phyloP scores from a whole-genome alignment of 1,140 invertebrate species.

The Mylabris phalerata region DNA sequence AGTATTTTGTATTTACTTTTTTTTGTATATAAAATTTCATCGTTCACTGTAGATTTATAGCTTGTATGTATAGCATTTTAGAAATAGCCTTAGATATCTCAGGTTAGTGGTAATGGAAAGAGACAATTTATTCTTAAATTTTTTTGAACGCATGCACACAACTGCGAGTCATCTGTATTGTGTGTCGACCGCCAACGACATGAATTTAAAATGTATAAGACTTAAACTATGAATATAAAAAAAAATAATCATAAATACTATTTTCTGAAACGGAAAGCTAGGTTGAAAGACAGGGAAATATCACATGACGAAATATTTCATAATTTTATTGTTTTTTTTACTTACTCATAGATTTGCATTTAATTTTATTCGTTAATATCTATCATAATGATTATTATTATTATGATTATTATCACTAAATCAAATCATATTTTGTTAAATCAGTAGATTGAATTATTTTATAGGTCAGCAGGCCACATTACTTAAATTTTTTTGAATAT shows the following conservation, averaged over 20 bases:
- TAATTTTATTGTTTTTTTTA: not conserved
- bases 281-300: not conserved
- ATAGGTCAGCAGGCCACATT: slow-evolving; percentile 15
- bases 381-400: no score
- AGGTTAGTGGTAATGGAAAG: slow-evolving; percentile 41
- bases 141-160: slow-evolving; percentile 38
- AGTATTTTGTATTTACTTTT: slow-evolving; percentile 39
- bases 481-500: slow-evolving; percentile 4
- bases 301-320: slow-evolving; percentile 4
- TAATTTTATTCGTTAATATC: slow-evolving; percentile 3
- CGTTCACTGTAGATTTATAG: slow-evolving; percentile 39
- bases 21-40: slow-evolving; percentile 41
- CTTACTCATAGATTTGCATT: not conserved
- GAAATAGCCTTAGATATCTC: slow-evolving; percentile 38
- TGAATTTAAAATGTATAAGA: slow-evolving; percentile 9
- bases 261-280: not conserved
- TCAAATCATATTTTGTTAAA: no score
- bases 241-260: not conserved
- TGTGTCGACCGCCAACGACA: slow-evolving; percentile 37
- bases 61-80: slow-evolving; percentile 44
- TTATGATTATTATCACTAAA: no score
- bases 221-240: not conserved
- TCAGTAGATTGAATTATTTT: not conserved
- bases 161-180: slow-evolving; percentile 40
- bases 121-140: slow-evolving; percentile 34